phyloP scores from a whole-genome alignment of 2,888 invertebrate genomes.

The Erebia aethiops region DNA sequence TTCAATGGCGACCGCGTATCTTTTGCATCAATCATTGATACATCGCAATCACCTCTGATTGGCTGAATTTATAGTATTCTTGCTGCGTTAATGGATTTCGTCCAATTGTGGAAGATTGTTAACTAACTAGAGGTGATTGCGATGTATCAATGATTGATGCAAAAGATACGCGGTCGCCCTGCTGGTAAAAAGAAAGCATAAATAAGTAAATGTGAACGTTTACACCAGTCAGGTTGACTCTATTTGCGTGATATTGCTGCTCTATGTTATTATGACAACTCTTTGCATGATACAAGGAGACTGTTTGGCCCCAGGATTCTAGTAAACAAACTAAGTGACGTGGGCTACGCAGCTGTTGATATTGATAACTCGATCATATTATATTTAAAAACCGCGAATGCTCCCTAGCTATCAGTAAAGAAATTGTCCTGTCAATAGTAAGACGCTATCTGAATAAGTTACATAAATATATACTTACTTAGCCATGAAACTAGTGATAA shows the following conservation, averaged over 20 bases:
- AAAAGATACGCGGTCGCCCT: too few species aligned
- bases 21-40: too few species aligned
- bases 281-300: slow-evolving; percentile 28
- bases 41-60: too few species aligned
- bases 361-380: slow-evolving; percentile 41
- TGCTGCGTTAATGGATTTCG: too few species aligned
- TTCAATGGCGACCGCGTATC: too few species aligned
- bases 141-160: too few species aligned
- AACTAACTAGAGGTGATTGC: too few species aligned
- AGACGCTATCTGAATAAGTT: slow-evolving; percentile 26
- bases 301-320: slow-evolving; percentile 45
- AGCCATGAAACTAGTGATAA: slow-evolving; percentile 38
- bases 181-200: too few species aligned
- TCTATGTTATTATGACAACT: background rate
- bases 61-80: too few species aligned
- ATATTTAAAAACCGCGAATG: slow-evolving; percentile 53
- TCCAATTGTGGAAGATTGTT: too few species aligned
- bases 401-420: slow-evolving; percentile 46
- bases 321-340: slow-evolving; percentile 30
- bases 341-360: slow-evolving; percentile 44
- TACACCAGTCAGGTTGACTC: background rate
- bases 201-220: background rate
- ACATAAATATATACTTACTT: slow-evolving; percentile 23
- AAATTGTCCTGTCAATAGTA: slow-evolving; percentile 35
- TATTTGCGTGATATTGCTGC: background rate